phyloP scores from a whole-genome alignment of 2,888 invertebrate genomes.

The Orthosia cruda region DNA sequence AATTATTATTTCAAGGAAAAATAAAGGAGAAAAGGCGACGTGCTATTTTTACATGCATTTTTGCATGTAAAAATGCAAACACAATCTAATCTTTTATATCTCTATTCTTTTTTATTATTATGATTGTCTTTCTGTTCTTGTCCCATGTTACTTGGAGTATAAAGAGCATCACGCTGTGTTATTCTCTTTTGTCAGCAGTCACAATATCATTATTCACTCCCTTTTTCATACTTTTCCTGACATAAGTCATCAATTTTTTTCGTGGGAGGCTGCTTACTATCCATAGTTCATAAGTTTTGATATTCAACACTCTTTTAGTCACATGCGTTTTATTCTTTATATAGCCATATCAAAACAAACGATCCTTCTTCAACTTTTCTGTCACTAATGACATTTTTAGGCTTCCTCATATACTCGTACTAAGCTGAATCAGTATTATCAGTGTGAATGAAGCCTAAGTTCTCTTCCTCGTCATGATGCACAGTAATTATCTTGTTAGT shows the following conservation, averaged over 20 bases:
- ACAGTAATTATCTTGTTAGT: conserved; percentile 57
- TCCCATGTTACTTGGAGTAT: no score
- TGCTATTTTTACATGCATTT: background rate
- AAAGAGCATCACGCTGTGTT: background rate
- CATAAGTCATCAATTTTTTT: background rate
- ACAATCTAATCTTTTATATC: no score
- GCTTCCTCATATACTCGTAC: background rate
- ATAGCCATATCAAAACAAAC: background rate
- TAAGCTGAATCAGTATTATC: background rate
- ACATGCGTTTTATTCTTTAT: background rate
- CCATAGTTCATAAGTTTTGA: no score
- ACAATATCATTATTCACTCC: background rate
- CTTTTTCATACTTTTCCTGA: background rate
- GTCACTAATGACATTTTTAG: background rate
- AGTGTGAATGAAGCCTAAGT: conserved; percentile 32
- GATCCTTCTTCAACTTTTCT: background rate
- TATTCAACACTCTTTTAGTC: background rate
- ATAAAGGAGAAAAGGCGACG: background rate
- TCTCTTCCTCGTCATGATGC: conserved; percentile 34
- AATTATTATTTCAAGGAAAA: conserved; percentile 26
- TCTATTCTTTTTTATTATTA: no score
- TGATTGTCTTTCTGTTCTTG: no score
- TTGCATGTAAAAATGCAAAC: no score
- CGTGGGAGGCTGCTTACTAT: no score
- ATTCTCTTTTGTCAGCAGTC: background rate